These are phyloP conservation scores for Hemibagrus guttatus DNA, from an alignment of 2,797 vertebrate genomes.

Conservation along the genomic window DNA sequence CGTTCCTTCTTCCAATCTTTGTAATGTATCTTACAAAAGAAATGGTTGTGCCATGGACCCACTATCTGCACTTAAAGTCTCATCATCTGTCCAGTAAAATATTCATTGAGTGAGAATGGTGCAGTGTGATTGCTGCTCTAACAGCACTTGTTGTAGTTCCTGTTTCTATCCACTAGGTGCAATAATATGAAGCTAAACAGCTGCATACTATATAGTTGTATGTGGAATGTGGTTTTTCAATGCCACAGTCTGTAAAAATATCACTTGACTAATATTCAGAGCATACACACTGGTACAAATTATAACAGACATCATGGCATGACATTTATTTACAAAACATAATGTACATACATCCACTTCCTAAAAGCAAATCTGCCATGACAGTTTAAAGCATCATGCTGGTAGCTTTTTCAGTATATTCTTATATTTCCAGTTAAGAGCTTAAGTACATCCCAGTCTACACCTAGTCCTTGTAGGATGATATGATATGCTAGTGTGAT, in stretches of 20 bases:
- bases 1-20: neutral
- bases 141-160: neutral
- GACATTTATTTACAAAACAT: neutral
- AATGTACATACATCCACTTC: neutral
- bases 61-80: neutral
- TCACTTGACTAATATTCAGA: neutral
- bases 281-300: neutral
- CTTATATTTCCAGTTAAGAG: slow-evolving; percentile 17
- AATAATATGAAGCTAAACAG: neutral
- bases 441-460: slow-evolving; percentile 29
- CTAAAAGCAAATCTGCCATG: neutral
- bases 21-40: neutral
- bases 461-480: slow-evolving; percentile 19
- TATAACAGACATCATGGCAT: neutral
- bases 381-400: slow-evolving; percentile 22
- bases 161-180: neutral
- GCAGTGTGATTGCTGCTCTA: neutral
- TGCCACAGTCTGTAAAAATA: neutral
- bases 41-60: neutral
- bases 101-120: neutral
- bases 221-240: neutral
- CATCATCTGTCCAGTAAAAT: neutral
- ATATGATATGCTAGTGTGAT: slow-evolving; percentile 51
- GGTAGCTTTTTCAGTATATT: slow-evolving; percentile 9
- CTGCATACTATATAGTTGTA: neutral